A percentile compares a stretch with the other conserved stretches of the same genome.
These are phyloP conservation scores for Salvator merianae DNA, from an alignment of 2,113 vertebrate genomes.

Conservation along the genomic window DNA sequence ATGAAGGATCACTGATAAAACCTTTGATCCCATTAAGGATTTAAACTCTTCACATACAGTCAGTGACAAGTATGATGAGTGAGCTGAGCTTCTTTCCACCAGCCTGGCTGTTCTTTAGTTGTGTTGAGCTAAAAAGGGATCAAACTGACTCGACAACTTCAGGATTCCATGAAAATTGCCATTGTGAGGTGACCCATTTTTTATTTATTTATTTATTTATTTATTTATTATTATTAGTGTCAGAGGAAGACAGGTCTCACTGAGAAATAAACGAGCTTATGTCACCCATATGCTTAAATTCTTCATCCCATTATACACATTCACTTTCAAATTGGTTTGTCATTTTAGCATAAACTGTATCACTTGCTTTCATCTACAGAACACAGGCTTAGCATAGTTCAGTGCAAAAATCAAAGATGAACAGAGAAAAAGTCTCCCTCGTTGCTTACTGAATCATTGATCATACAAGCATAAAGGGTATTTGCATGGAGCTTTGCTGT, in stretches of 20 bases:
- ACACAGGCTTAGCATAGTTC: slow-evolving; percentile 69
- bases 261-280: slow-evolving; percentile 73
- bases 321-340: slow-evolving; percentile 75
- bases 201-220: slow-evolving; percentile 57
- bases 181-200: slow-evolving; percentile 76
- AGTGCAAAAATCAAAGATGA: slow-evolving; percentile 67
- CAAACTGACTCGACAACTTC: slow-evolving; percentile 74
- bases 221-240: slow-evolving; percentile 63
- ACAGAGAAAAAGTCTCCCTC: slow-evolving; percentile 56
- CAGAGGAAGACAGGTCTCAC: slow-evolving; percentile 74
- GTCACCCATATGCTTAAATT: slow-evolving; percentile 71
- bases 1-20: slow-evolving; percentile 71
- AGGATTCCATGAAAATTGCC: slow-evolving; percentile 76
- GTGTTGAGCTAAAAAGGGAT: slow-evolving; percentile 71
- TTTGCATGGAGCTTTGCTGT: slow-evolving; percentile 60
- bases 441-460: slow-evolving; percentile 71
- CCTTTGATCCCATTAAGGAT: slow-evolving; percentile 80
- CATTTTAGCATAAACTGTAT: slow-evolving; percentile 75
- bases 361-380: slow-evolving; percentile 69
- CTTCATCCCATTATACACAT: slow-evolving; percentile 69
- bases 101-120: slow-evolving; percentile 60
- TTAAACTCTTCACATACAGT: slow-evolving; percentile 75
- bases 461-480: slow-evolving; percentile 56
- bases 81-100: slow-evolving; percentile 63
- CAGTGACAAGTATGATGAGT: slow-evolving; percentile 73